These are phyloP conservation scores for Zaprionus nigranus DNA, from an alignment of 1,140 invertebrate species.

Conservation along the genomic window DNA sequence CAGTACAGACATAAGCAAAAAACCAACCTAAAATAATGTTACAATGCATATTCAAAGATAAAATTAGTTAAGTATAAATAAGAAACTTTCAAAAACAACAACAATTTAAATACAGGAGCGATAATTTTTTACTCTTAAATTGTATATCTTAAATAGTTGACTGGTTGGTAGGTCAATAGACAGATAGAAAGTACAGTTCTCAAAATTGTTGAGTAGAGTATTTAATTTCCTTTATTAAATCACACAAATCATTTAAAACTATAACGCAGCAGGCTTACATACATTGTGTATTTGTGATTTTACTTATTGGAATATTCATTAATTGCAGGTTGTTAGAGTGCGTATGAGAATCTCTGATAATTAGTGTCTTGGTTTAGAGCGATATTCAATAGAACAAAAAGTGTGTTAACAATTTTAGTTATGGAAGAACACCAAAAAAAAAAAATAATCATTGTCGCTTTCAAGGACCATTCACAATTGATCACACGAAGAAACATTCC, in stretches of 20 bases:
- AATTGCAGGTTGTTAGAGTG: conserved; percentile 16
- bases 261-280: conserved; percentile 43
- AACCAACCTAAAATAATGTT: conserved; percentile 18
- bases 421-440: background rate
- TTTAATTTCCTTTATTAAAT: conserved; percentile 58
- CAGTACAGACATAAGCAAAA: conserved; percentile 33
- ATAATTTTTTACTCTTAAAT: conserved; percentile 61
- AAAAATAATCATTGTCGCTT: no score
- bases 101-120: conserved; percentile 20
- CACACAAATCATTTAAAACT: conserved; percentile 29
- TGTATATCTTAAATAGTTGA: conserved; percentile 61
- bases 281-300: conserved; percentile 77
- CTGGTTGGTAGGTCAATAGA: conserved; percentile 24
- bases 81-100: conserved; percentile 18
- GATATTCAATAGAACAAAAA: conserved; percentile 10
- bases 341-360: conserved; percentile 28
- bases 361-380: background rate
- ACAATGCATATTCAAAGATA: conserved; percentile 37
- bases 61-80: conserved; percentile 49
- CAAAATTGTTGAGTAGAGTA: conserved; percentile 36
- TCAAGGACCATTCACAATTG: conserved; percentile 29
- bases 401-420: background rate
- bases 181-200: conserved; percentile 12
- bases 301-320: conserved; percentile 48
- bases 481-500: conserved; percentile 66